phyloP scores from a whole-genome alignment of 2,888 invertebrate genomes.

The Tenthredo livida region DNA sequence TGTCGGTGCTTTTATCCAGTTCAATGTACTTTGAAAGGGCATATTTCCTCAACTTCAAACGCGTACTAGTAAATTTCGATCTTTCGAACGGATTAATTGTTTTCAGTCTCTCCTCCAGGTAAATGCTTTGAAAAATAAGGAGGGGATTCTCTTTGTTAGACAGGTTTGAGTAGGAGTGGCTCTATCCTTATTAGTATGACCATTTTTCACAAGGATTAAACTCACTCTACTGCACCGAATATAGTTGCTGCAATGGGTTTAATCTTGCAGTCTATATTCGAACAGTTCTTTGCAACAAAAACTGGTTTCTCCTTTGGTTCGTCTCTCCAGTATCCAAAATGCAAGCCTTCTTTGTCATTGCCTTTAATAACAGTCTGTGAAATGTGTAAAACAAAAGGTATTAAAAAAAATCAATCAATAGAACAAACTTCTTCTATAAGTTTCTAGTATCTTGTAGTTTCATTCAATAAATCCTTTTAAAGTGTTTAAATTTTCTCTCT shows the following conservation, averaged over 20 bases:
- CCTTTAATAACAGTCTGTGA: constrained; percentile 86
- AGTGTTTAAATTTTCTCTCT: not conserved
- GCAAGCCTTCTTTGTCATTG: constrained; percentile 86
- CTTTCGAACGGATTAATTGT: constrained; percentile 83
- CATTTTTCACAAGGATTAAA: constrained; percentile 59
- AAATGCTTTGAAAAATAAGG: constrained; percentile 74
- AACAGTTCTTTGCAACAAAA: constrained; percentile 89
- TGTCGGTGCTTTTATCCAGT: constrained; percentile 81
- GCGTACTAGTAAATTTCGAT: constrained; percentile 81
- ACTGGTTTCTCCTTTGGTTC: constrained; percentile 86
- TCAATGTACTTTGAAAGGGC: constrained; percentile 82
- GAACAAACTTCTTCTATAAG: constrained; percentile 1
- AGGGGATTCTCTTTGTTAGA: not conserved
- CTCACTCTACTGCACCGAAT: constrained; percentile 89
- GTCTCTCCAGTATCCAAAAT: constrained; percentile 95
- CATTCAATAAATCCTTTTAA: not conserved
- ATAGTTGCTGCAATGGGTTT: constrained; percentile 88
- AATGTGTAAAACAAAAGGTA: constrained; percentile 53
- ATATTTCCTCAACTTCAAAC: constrained; percentile 83
- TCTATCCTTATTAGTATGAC: not conserved
- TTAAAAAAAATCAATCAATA: constrained; percentile 40
- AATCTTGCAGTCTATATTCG: constrained; percentile 85
- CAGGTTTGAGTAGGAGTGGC: not conserved
- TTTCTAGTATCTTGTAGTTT: constrained; percentile 8
- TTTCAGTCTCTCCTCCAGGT: constrained; percentile 79